Conservation (phyloP, 2,888 invertebrate species). For the Masnerella sp. region DNA sequence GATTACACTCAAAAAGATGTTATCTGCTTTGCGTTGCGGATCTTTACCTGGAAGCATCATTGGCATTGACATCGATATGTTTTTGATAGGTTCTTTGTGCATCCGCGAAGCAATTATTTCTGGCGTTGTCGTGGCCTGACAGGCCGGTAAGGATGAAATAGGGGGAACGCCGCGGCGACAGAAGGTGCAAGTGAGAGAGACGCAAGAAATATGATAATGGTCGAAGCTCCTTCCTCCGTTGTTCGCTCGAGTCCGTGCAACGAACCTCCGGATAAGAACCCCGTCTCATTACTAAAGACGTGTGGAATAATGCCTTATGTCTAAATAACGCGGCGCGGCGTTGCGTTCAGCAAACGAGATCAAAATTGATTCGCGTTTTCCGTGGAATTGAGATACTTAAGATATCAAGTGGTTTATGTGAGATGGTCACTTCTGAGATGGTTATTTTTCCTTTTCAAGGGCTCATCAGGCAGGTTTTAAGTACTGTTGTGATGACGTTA, state of each 20-base stretch:
- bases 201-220: slow-evolving; percentile 55
- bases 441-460: slow-evolving; percentile 32
- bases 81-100: slow-evolving; percentile 47
- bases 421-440: too few relatives aligned
- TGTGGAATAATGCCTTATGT: slow-evolving; percentile 35
- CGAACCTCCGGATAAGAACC: slow-evolving; percentile 38
- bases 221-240: slow-evolving; percentile 31
- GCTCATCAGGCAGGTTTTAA: slow-evolving; percentile 27
- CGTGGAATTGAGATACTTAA: slow-evolving; percentile 30
- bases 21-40: slow-evolving; percentile 23
- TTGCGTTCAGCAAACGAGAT: slow-evolving; percentile 24
- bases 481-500: slow-evolving; percentile 39
- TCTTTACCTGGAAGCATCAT: slow-evolving; percentile 22
- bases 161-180: slow-evolving; percentile 8
- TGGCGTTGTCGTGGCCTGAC: slow-evolving; percentile 33
- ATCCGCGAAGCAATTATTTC: slow-evolving; percentile 32
- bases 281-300: slow-evolving; percentile 44
- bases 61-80: slow-evolving; percentile 44
- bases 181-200: slow-evolving; percentile 44
- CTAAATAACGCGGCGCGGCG: slow-evolving; percentile 29
- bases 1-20: slow-evolving; percentile 22
- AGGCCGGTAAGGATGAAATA: slow-evolving; percentile 22
- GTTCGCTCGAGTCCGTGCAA: slow-evolving; percentile 28
- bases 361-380: slow-evolving; percentile 40
- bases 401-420: slow-evolving; percentile 26